Evolutionary conservation across 1,140 invertebrate genomes (phyloP), one percentile per base, ranked within the genome.

Genomic region (Delia radicum): DNA sequence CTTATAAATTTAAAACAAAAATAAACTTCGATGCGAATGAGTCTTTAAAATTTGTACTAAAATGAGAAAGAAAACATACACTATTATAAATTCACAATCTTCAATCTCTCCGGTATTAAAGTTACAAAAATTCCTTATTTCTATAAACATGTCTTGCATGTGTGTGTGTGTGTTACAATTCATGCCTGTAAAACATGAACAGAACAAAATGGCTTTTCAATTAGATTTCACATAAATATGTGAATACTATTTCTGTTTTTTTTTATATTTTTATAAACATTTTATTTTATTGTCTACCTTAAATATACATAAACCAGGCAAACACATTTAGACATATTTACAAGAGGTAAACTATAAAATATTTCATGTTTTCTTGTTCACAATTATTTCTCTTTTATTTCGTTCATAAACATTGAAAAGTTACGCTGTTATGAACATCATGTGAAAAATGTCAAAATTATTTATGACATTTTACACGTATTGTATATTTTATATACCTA

Each of bases 401-500:
- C n/a, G 48, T 6, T 55, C 48, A 55, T 55, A 55, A 55, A 55
- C n/a, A 55, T 21, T 55, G 48, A 55, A 69, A 69, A 69, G 65
- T 69, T 37, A 33, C 65, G 29, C n/a, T 69, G 29, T 69, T 69
- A 33, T 33, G 48, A 69, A 33, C 65, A 69, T 15, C 69, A 74
- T 31, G 63, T 71, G 69, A 78, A 72, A 78, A 74, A 80, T 80
- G 79, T 78, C 79, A 80, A 78, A 77, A 80, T 80, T 77, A 82
- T 81, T 79, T 82, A 82, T 81, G 81, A 82, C 79, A 79, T 78
- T 78, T 77, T 67, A 72, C 28, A 76, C 77, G 76, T 79, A 79
- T 65, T 76, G 77, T 79, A 74, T 78, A 80, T 81, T 79, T 78
- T 42, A 10, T 2, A 42, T 42, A 33, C 31, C 2, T 42, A 42